These are phyloP conservation scores for Erithacus rubecula DNA, from an alignment of 2,797 vertebrate genomes.

Conservation along the genomic window DNA sequence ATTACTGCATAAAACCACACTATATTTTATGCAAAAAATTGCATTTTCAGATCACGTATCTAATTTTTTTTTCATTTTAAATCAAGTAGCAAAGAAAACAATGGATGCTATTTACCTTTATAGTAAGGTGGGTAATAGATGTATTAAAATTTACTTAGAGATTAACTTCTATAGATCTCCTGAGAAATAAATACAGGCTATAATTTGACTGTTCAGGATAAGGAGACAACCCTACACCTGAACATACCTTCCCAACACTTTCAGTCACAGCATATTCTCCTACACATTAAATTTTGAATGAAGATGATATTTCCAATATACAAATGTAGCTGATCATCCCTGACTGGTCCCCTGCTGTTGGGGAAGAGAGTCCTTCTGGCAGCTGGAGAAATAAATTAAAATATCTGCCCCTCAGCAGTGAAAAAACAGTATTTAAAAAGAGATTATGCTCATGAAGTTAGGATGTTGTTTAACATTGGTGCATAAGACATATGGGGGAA, in stretches of 20 bases:
- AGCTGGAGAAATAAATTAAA: not conserved
- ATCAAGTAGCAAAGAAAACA: not conserved
- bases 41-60: not conserved
- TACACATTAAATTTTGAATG: not conserved
- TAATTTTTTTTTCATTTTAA: not conserved
- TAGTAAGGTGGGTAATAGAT: not conserved
- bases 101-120: not conserved
- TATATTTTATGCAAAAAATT: not conserved
- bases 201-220: not conserved
- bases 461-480: not conserved
- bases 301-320: not conserved
- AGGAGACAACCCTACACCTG: not conserved
- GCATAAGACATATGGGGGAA: fast-evolving
- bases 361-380: not conserved
- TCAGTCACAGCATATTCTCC: not conserved
- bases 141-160: not conserved
- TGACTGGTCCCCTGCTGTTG: not conserved
- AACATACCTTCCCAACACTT: not conserved
- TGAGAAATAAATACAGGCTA: not conserved
- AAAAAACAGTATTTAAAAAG: not conserved
- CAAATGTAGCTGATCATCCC: not conserved
- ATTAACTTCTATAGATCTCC: not conserved
- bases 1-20: not conserved
- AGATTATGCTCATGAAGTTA: not conserved
- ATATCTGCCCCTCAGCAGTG: not conserved